phyloP scores from a whole-genome alignment of 2,797 vertebrate genomes.

The Myotis findleyi region DNA sequence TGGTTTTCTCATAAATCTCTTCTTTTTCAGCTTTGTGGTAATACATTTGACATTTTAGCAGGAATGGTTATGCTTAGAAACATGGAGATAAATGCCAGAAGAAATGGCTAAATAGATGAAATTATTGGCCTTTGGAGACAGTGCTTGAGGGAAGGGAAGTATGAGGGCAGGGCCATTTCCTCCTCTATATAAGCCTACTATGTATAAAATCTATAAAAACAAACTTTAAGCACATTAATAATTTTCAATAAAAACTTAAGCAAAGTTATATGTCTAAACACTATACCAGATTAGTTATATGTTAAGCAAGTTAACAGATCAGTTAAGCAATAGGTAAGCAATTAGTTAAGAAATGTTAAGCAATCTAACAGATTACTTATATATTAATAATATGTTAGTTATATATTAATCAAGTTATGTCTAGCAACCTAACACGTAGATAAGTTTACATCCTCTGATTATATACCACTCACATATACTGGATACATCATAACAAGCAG shows the following conservation, averaged over 20 bases:
- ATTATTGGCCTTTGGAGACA: not conserved
- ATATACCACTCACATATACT: not conserved
- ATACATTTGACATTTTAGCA: slow-evolving; percentile 40
- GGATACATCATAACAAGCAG: not conserved
- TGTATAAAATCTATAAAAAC: not conserved
- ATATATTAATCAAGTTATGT: not conserved
- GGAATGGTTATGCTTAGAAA: not conserved
- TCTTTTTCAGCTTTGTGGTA: not conserved
- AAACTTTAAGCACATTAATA: not conserved
- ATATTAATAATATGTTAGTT: not conserved
- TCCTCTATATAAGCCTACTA: not conserved
- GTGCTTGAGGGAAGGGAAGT: not conserved
- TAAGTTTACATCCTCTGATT: not conserved
- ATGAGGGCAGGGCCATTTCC: not conserved
- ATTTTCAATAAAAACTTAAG: not conserved
- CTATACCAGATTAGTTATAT: not conserved
- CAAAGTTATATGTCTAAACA: not conserved
- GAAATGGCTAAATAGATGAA: not conserved
- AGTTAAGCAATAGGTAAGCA: not conserved
- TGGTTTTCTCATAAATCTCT: slow-evolving; percentile 45
- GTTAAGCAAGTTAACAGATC: not conserved
- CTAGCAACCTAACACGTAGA: not conserved
- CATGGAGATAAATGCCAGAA: slow-evolving; percentile 2
- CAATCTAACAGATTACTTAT: not conserved
- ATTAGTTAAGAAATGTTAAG: not conserved